A percentile compares a stretch with the other conserved stretches of the same genome.
Conservation (phyloP, 2,888 invertebrate genomes). For the Mellilla xanthometata region DNA sequence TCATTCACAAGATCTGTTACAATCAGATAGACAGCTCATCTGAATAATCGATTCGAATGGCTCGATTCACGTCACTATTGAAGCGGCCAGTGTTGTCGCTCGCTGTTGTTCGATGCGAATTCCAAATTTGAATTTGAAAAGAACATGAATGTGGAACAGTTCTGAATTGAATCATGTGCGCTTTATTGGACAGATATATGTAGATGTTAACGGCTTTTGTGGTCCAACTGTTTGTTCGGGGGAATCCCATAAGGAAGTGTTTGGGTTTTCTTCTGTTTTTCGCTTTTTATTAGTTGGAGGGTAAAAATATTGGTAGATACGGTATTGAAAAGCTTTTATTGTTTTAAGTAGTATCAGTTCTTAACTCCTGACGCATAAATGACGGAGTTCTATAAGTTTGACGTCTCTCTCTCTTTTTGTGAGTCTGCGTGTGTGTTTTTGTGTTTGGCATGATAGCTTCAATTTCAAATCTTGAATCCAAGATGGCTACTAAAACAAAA, state of each 20-base stretch:
- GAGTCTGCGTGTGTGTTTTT: too few relatives aligned
- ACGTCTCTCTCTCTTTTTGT: too few relatives aligned
- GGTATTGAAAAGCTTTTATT: too few relatives aligned
- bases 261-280: neutral
- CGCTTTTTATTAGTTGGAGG: neutral
- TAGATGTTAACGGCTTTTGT: conserved; percentile 21
- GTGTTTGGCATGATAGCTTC: too few relatives aligned
- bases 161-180: conserved; percentile 19
- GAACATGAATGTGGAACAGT: conserved; percentile 41
- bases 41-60: conserved; percentile 62
- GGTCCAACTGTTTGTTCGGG: conserved; percentile 7
- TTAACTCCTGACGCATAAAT: too few relatives aligned
- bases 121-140: conserved; percentile 63
- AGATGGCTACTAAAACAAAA: too few relatives aligned
- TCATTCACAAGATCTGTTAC: conserved; percentile 46
- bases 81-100: conserved; percentile 53
- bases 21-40: conserved; percentile 63
- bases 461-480: too few relatives aligned
- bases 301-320: too few relatives aligned
- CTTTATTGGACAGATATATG: conserved; percentile 16
- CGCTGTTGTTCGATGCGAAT: conserved; percentile 51
- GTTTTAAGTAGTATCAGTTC: too few relatives aligned
- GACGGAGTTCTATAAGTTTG: too few relatives aligned
- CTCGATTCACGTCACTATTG: conserved; percentile 56
- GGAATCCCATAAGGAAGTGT: neutral